Evolutionary conservation across 2,888 invertebrate genomes (phyloP).

Genomic region (Plemyria rubiginata): DNA sequence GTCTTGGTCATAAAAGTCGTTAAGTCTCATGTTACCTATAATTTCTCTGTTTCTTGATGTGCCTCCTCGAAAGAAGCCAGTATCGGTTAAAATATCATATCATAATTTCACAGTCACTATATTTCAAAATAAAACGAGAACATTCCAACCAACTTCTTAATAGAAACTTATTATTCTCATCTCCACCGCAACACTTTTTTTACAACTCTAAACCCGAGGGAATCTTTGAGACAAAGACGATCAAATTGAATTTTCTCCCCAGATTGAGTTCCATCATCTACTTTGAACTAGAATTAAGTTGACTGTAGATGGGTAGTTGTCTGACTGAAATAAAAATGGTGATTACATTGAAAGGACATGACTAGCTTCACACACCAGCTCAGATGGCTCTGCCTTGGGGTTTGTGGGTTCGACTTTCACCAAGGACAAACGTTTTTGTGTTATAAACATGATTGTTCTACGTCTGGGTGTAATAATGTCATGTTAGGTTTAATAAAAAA

Average conservation of each 20-base stretch:
- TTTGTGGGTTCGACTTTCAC: too few relatives aligned
- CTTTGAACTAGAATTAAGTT: conserved; percentile 26
- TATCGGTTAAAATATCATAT: too few relatives aligned
- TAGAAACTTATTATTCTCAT: conserved; percentile 10
- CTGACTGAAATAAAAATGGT: conserved; percentile 19
- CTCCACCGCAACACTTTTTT: conserved; percentile 11
- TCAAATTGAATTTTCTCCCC: conserved; percentile 26
- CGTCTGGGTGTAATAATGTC: too few relatives aligned
- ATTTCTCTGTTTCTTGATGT: too few relatives aligned
- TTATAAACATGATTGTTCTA: too few relatives aligned
- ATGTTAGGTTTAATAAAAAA: too few relatives aligned
- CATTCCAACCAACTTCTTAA: background rate
- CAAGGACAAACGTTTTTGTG: too few relatives aligned
- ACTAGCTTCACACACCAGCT: too few relatives aligned
- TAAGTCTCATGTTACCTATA: too few relatives aligned
- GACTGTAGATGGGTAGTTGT: conserved; percentile 22
- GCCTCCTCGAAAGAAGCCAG: too few relatives aligned
- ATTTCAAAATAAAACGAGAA: background rate
- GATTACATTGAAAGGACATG: conserved; percentile 2
- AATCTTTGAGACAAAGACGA: conserved; percentile 14
- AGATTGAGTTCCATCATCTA: conserved; percentile 25
- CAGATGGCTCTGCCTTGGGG: too few relatives aligned
- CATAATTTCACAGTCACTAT: background rate
- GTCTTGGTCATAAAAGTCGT: too few relatives aligned
- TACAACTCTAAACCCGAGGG: conserved; percentile 12